Conservation (phyloP, 2,113 vertebrate genomes). For the Myrmecophaga tridactyla region DNA sequence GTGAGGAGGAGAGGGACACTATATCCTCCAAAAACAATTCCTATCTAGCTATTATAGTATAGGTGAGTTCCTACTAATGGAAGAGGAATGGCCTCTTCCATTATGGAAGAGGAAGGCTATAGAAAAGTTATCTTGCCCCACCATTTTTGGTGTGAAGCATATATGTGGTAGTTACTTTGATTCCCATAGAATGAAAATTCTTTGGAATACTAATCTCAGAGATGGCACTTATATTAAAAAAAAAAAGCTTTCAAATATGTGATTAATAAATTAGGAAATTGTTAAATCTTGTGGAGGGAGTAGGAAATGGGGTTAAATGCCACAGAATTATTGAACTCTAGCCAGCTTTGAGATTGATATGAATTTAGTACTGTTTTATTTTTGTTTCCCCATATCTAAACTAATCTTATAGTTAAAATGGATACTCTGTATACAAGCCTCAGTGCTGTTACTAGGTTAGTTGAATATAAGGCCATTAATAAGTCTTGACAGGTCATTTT, state of each 20-base stretch:
- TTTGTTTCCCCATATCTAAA: background rate
- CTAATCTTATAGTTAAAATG: background rate
- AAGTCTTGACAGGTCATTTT: background rate
- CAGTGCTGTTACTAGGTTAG: background rate
- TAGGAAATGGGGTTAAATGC: background rate
- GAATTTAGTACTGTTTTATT: background rate
- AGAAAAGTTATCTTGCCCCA: background rate
- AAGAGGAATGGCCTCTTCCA: background rate
- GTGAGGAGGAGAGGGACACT: background rate
- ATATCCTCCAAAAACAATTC: background rate
- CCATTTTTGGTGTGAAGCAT: background rate
- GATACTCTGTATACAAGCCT: background rate
- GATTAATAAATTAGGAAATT: background rate
- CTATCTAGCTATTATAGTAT: accelerated
- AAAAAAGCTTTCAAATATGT: background rate
- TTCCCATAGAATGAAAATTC: background rate
- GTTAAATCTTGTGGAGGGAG: background rate
- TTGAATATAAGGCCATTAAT: background rate
- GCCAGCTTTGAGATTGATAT: background rate
- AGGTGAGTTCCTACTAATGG: background rate
- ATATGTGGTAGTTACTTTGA: background rate
- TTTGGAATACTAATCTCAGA: background rate
- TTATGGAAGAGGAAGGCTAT: background rate
- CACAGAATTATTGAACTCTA: background rate
- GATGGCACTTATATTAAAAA: background rate